A percentile compares a stretch with the other conserved stretches of the same genome.
Evolutionary conservation across 2,797 vertebrate species (phyloP).

Genomic region (Lerista edwardsae): DNA sequence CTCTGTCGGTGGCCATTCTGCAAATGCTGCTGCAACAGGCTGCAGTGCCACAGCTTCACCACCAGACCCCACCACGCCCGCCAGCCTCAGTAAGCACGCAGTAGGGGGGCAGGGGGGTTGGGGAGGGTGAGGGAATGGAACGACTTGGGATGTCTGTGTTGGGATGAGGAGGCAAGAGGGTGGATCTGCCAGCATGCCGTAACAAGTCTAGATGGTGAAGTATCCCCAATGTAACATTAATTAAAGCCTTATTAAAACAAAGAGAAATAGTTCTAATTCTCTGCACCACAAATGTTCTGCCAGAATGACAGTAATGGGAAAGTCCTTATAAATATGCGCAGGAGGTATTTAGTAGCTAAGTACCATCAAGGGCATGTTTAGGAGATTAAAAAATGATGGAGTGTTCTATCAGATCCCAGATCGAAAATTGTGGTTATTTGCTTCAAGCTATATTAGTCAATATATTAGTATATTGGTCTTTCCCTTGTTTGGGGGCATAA

Average conservation of each 20-base stretch:
- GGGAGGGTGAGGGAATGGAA: too few species aligned
- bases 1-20: too few species aligned
- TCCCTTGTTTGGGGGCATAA: background rate
- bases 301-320: background rate
- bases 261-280: background rate
- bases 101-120: too few species aligned
- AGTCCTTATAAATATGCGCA: background rate
- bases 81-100: too few species aligned
- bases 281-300: background rate
- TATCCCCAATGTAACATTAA: background rate
- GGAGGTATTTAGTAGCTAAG: background rate
- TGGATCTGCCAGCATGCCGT: background rate
- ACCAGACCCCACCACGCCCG: too few species aligned
- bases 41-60: too few species aligned
- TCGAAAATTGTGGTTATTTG: background rate
- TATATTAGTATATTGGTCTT: background rate
- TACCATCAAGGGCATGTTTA: background rate
- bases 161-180: too few species aligned
- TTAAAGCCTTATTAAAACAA: background rate
- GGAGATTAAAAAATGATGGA: background rate
- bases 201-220: background rate
- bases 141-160: too few species aligned
- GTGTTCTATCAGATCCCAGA: slow-evolving; percentile 5
- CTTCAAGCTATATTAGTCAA: background rate
- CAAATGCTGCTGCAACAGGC: too few species aligned